Evolutionary conservation across 2,888 invertebrate genomes (phyloP), one percentile per base, ranked within the genome.

Genomic region (Bombylius major): DNA sequence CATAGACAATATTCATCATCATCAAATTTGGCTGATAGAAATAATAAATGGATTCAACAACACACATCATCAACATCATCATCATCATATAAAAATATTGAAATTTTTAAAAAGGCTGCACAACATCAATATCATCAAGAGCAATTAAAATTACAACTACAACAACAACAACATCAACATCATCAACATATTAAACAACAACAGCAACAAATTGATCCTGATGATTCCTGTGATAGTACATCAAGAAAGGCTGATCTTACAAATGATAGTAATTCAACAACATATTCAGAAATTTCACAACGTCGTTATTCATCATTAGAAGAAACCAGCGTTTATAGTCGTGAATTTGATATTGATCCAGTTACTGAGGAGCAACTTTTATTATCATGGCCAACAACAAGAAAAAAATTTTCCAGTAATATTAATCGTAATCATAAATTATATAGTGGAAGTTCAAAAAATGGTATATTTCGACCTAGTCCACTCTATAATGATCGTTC

Each of bases 341-440:
- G 73, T 72, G 59, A 70, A 65, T 54, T 67, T 13, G 69, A 55
- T 68, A 51, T 56, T 11, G 61, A 56, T 42, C 57, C 59, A n/a
- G 59, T 57, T 32, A 59, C 76, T 8, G 78, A 78, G 56, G 79
- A 81, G 64, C 76, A 78, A 59, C 67, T 78, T 32, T 70, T 81
- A 47, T 73, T 82, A 49, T 77, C 79, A 33, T 82, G 81, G 82
- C 79, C 80, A 42, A 64, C 68, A 7, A 68, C 70, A 44, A 69
- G 70, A 60, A 67, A 64, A 61, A 66, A 62, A 62, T 59, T 55
- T 54, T 23, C 2, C 23, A 23, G 23, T 23, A 23, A 23, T 23
- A 63, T 33, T 61, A 59, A 60, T 8, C 50, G 31, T 53, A 47
- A 56, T 56, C n/a, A n/a, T 23, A 59, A 59, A 47, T 36, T 56